Conservation (phyloP, 2,888 invertebrate genomes). For the Tigriopus californicus region DNA sequence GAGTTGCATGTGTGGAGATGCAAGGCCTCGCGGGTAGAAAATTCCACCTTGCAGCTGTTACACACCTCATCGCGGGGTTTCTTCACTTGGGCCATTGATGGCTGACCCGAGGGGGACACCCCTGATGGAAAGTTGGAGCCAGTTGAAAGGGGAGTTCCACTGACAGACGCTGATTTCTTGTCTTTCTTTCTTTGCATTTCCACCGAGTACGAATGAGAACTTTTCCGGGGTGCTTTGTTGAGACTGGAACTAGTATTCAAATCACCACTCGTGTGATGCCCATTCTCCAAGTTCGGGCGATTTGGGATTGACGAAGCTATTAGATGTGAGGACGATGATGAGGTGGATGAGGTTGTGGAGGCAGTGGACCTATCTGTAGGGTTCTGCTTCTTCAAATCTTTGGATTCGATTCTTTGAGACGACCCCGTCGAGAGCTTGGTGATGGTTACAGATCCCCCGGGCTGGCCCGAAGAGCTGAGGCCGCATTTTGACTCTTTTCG, state of each 20-base stretch:
- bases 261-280: too few relatives aligned
- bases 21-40: slow-evolving; percentile 12
- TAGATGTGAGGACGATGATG: too few relatives aligned
- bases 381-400: slow-evolving; percentile 5
- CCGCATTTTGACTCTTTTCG: not conserved
- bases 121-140: not conserved
- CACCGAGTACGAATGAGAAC: not conserved
- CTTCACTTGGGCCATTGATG: not conserved
- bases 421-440: slow-evolving; percentile 8
- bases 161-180: not conserved
- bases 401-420: not conserved
- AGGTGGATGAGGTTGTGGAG: not conserved
- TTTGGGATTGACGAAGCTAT: too few relatives aligned
- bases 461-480: not conserved
- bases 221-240: too few relatives aligned
- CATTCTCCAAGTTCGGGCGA: too few relatives aligned
- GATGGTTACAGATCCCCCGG: slow-evolving; percentile 7
- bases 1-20: slow-evolving; percentile 16
- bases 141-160: not conserved
- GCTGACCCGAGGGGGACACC: not conserved
- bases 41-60: slow-evolving; percentile 14
- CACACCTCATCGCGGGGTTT: not conserved
- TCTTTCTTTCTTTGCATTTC: not conserved
- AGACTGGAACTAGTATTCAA: not conserved
- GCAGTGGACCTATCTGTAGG: not conserved